Base-by-base conservation (phyloP, 2,113 vertebrate genomes). In the Salvelinus fontinalis region DNA sequence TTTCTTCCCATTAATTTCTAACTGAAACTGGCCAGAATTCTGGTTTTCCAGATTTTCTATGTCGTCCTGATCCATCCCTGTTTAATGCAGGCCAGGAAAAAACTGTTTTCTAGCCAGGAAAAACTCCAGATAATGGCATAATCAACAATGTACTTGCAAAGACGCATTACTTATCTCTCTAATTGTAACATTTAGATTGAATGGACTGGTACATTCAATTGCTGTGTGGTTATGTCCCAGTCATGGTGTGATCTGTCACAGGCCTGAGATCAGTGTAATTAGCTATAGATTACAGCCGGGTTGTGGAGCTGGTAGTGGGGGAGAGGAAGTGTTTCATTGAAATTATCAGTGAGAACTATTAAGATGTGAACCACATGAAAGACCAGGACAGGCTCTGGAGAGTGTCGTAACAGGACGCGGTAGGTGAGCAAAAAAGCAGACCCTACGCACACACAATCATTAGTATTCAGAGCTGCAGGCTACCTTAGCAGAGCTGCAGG, bases 251-350 rank as follows among this genome's bases (percentile, higher is more conserved):
- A 91, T 84, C 7, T 22, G 84, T 80, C 67, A 81, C 92, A 93
- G 92, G 83, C 90, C 83, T 85, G 84, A 86, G 90, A 90, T 91
- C 90, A 88, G 85, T 70, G 75, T 90, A 88, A 91, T 92, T 88
- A 90, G 84, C 77, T 72, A 71, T 77, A 86, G 86, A 85, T 89
- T 89, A 87, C 16, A 76, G 76, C 51, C 75, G 39, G 85, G 70
- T 80, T 60, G 79, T 57, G 83, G 1, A 51, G 77, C 27, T 70
- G 27, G 24, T 39, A 22, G 20, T 11, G 20, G 67, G 34, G 67
- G 67, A 68, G 67, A 89, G 92, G 92, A 93, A 92, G 91, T 89
- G 91, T 91, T 93, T 85, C 88, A 92, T 91, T 89, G 84, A 91
- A 89, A 84, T 91, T 86, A 92, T 93, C 90, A 89, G 91, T 79